phyloP scores from a whole-genome alignment of 2,113 vertebrate genomes.

The Brachionichthys hirsutus region DNA sequence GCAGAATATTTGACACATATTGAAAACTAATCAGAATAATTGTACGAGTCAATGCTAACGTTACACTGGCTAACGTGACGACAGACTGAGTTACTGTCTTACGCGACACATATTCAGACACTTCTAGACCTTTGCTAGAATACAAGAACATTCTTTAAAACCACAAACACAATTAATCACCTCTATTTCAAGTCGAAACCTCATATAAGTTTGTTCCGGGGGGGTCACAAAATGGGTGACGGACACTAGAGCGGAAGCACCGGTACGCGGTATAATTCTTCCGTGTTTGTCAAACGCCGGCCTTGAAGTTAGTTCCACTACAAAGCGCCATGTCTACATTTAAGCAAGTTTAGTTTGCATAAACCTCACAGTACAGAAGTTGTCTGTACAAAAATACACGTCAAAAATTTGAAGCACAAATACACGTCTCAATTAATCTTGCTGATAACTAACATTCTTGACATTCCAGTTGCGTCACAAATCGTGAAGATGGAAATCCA shows the following conservation, averaged over 20 bases:
- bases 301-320: constrained; percentile 26
- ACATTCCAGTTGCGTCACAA: no score
- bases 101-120: not conserved
- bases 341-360: no score
- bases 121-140: no score
- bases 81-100: not conserved
- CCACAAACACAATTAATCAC: not conserved
- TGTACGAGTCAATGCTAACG: not conserved
- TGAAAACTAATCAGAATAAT: no score
- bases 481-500: no score
- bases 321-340: not conserved
- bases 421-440: no score
- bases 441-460: no score
- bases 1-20: no score
- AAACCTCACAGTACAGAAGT: no score
- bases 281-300: constrained; percentile 24
- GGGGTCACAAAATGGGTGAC: not conserved
- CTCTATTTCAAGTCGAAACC: not conserved
- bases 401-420: no score
- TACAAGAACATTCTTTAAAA: not conserved
- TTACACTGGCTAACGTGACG: not conserved
- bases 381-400: no score
- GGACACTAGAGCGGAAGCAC: not conserved
- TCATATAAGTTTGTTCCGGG: not conserved
- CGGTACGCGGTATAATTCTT: constrained; percentile 32